A percentile compares a stretch with the other conserved stretches of the same genome.
phyloP scores from a whole-genome alignment of 2,888 invertebrate species.

The Athalia circularis region DNA sequence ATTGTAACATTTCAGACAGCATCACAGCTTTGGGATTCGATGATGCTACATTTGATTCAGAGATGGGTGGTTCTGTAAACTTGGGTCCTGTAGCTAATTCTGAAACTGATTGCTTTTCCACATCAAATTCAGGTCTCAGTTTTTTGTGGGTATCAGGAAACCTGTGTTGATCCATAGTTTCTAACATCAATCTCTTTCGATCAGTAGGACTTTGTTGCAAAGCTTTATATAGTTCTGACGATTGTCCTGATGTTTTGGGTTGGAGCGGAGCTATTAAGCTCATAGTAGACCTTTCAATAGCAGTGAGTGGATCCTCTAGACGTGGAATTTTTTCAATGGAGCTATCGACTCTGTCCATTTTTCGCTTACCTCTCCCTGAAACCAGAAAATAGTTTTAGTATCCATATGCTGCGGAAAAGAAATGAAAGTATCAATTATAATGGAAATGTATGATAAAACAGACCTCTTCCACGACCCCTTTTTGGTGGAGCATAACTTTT shows the following conservation, averaged over 20 bases:
- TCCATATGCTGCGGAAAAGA: neutral
- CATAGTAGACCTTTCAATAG: conserved; percentile 66
- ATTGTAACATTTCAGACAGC: conserved; percentile 36
- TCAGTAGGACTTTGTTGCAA: conserved; percentile 63
- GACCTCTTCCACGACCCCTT: conserved; percentile 69
- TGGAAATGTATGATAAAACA: conserved; percentile 38
- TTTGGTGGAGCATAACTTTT: conserved; percentile 72
- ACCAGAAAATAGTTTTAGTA: neutral
- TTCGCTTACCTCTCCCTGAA: conserved; percentile 69
- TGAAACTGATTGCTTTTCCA: conserved; percentile 4
- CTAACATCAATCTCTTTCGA: conserved; percentile 49
- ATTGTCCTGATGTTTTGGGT: conserved; percentile 48
- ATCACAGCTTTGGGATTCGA: conserved; percentile 15
- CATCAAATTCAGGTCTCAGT: conserved; percentile 10
- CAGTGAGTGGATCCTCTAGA: conserved; percentile 66
- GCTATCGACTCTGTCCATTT: conserved; percentile 60
- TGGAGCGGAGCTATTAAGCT: conserved; percentile 60
- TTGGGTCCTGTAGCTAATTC: neutral
- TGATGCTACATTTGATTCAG: neutral
- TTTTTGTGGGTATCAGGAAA: conserved; percentile 30
- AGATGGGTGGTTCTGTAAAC: neutral
- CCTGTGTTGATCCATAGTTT: neutral
- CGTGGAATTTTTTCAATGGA: conserved; percentile 60
- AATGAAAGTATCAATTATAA: neutral
- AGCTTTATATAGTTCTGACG: conserved; percentile 65